Conservation (phyloP, 2,113 vertebrate species). For the Xiphias gladius region DNA sequence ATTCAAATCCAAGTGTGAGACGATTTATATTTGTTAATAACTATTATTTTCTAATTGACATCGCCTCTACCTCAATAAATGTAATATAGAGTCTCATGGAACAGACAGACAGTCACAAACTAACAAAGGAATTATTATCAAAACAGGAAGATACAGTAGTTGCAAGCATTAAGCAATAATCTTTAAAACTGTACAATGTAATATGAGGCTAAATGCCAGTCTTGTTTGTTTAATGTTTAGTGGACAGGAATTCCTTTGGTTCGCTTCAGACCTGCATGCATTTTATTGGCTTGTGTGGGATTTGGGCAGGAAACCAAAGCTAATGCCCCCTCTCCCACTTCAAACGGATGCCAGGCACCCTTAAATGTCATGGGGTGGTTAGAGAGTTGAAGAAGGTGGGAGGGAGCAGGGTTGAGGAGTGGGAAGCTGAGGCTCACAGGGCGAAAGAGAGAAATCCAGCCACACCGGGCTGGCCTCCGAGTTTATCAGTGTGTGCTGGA, state of each 20-base stretch:
- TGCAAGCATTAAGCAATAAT: constrained; percentile 6
- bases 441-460: constrained; percentile 68
- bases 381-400: constrained; percentile 73
- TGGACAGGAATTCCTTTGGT: constrained; percentile 79
- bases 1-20: constrained; percentile 10
- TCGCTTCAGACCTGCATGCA: constrained; percentile 74
- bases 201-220: constrained; percentile 58
- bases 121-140: constrained; percentile 14
- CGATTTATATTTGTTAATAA: constrained; percentile 27
- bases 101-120: not conserved
- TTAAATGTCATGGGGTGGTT: constrained; percentile 83
- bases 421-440: constrained; percentile 49
- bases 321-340: constrained; percentile 84
- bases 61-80: constrained; percentile 16
- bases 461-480: constrained; percentile 48
- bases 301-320: constrained; percentile 85
- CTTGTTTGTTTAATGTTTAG: constrained; percentile 75
- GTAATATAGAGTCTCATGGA: constrained; percentile 13
- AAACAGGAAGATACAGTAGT: constrained; percentile 1
- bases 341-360: constrained; percentile 84
- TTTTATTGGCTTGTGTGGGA: constrained; percentile 85
- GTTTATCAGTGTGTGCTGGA: constrained; percentile 76
- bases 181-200: constrained; percentile 9
- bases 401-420: constrained; percentile 35
- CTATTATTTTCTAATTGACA: constrained; percentile 36